Base-by-base conservation (phyloP, 2,888 invertebrate genomes). In the Melieria crassipennis region DNA sequence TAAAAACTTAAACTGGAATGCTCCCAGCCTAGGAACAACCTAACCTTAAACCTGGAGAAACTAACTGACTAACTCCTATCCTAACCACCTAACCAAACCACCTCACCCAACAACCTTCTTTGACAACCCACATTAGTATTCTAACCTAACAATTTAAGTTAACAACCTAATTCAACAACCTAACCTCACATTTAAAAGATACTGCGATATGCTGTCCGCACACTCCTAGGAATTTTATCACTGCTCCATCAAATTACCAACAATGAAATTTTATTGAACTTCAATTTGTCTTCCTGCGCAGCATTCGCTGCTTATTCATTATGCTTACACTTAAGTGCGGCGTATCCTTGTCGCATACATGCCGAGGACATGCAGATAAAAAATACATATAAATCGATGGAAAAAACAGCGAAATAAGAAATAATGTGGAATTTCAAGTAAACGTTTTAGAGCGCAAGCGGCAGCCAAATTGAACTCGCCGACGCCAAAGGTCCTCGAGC, bases 401-500 rank as follows among this genome's bases (percentile, higher is more conserved):
- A 67, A 67, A 60, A 60, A 52, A 60, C 45, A 52, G 48, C 45
- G 6, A 58, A 61, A 13, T 52, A 56, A 16, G 30, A 66, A 16
- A 46, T 45, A 61, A 60, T 50, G 9, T 60, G 10, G 43, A 67
- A 43, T n/a, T 30, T 46, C 42, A 50, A 60, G 60, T 67, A 43
- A 16, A 60, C 7, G 60, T 11, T 50, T 67, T 30, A 66, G 58
- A 16, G 16, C 50, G 9, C 16, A 45, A n/a, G 45, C 61, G 42
- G 11, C 68, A 63, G 55, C 55, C 62, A 62, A 52, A 69, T 69
- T 69, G 69, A 69, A 69, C 69, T 69, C 42, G 71, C 72, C 74
- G 78, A 77, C 78, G 78, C 78, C 78, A 78, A 77, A 78, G 78
- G 78, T 76, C 76, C 77, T 78, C 75, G 75, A 77, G 77, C 73